phyloP scores from a whole-genome alignment of 2,888 invertebrate genomes.

The Noctua janthe region DNA sequence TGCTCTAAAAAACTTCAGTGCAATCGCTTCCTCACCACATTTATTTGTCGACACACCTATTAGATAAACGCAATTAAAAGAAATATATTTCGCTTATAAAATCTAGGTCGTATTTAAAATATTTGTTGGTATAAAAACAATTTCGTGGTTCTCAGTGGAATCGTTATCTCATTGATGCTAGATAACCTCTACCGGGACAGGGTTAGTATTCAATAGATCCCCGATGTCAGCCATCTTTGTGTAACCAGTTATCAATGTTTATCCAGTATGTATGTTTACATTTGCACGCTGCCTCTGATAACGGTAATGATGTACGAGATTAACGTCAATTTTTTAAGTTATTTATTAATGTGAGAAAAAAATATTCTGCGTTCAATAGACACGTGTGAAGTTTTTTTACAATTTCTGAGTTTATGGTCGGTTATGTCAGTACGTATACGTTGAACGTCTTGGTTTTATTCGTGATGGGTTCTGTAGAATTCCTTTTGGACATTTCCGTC shows the following conservation, averaged over 20 bases:
- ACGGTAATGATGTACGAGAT: constrained; percentile 71
- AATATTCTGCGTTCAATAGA: constrained; percentile 39
- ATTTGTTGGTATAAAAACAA: constrained; percentile 45
- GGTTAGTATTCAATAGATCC: constrained; percentile 64
- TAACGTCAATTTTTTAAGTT: constrained; percentile 64
- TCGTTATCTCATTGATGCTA: constrained; percentile 61
- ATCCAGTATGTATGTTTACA: constrained; percentile 81
- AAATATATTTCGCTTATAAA: constrained; percentile 31
- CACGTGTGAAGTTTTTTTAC: constrained; percentile 30
- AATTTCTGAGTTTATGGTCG: constrained; percentile 3
- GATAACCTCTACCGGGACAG: constrained; percentile 64
- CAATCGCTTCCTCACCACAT: constrained; percentile 32
- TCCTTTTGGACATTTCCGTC: background rate
- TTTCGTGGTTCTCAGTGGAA: constrained; percentile 42
- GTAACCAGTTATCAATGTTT: constrained; percentile 80
- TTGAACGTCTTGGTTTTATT: background rate
- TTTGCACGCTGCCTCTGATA: constrained; percentile 74
- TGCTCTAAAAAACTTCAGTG: constrained; percentile 20
- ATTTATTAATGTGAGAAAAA: constrained; percentile 56
- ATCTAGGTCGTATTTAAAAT: constrained; percentile 44
- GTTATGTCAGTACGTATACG: background rate
- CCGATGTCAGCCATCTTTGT: constrained; percentile 79
- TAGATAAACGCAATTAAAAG: constrained; percentile 41
- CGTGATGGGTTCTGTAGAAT: background rate
- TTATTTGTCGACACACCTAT: constrained; percentile 41